Percentiles rank a stretch among this genome's conserved stretches.
These are phyloP conservation scores for Luperina nickerlii DNA, from an alignment of 2,888 invertebrate species.

Conservation along the genomic window DNA sequence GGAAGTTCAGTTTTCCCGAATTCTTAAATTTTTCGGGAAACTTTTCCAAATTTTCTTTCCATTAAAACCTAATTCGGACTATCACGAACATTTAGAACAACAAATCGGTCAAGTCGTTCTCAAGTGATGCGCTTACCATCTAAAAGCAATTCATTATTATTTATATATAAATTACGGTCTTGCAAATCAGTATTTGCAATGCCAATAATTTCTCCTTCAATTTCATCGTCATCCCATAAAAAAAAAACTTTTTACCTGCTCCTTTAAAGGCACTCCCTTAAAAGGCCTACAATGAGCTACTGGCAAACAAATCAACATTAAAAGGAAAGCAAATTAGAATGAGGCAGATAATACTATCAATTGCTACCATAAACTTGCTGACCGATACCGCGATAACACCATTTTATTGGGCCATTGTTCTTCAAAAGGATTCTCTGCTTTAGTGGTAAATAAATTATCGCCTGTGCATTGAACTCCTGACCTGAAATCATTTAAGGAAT, in stretches of 20 bases:
- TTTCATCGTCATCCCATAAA: background rate
- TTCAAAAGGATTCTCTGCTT: slow-evolving; percentile 65
- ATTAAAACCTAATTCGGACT: background rate
- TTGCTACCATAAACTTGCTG: slow-evolving; percentile 61
- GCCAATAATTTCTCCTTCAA: background rate
- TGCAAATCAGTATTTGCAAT: background rate
- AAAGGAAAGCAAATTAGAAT: slow-evolving; percentile 64
- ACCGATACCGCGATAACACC: slow-evolving; percentile 66
- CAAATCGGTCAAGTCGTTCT: background rate
- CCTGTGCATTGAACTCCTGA: slow-evolving; percentile 64
- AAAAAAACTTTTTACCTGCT: background rate
- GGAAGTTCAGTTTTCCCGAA: background rate
- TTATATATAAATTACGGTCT: no score
- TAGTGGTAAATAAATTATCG: slow-evolving; percentile 61
- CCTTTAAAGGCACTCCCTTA: slow-evolving; percentile 20
- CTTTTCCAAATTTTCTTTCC: background rate
- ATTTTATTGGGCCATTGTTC: slow-evolving; percentile 69
- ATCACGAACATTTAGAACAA: background rate
- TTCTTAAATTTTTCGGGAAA: background rate
- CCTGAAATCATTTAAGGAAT: slow-evolving; percentile 60
- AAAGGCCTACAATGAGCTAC: slow-evolving; percentile 49
- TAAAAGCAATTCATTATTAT: no score
- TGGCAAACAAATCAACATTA: slow-evolving; percentile 49
- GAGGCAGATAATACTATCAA: slow-evolving; percentile 61
- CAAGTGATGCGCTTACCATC: no score